A percentile compares a stretch with the other conserved stretches of the same genome.
Conservation (phyloP, 1,140 invertebrate species). For the Drosophila ficusphila region DNA sequence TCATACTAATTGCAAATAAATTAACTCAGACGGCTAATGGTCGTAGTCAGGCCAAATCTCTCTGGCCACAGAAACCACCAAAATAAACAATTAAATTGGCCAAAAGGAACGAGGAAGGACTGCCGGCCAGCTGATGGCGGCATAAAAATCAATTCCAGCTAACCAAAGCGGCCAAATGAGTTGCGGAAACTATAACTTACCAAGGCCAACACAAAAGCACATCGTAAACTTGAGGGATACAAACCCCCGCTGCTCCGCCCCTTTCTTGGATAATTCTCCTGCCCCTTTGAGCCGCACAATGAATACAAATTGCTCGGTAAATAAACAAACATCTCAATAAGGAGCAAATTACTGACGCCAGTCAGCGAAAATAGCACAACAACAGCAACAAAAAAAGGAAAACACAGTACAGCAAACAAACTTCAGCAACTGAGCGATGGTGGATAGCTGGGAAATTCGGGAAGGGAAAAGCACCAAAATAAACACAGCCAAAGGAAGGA, state of each 20-base stretch:
- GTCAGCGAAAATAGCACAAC: conserved; percentile 65
- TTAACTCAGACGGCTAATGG: conserved; percentile 60
- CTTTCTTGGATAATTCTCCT: not conserved
- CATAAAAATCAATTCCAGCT: conserved; percentile 76
- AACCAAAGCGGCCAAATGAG: conserved; percentile 76
- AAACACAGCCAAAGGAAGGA: conserved; percentile 62
- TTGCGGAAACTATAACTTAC: conserved; percentile 83
- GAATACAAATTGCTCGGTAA: conserved; percentile 82
- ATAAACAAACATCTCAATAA: conserved; percentile 83
- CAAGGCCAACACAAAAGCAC: conserved; percentile 41
- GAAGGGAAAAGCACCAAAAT: conserved; percentile 48
- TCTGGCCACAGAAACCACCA: conserved; percentile 30
- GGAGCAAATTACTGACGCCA: conserved; percentile 82
- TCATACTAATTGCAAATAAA: conserved; percentile 79
- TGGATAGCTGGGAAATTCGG: conserved; percentile 1
- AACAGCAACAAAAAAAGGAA: conserved; percentile 10
- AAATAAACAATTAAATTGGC: conserved; percentile 75
- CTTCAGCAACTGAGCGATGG: conserved; percentile 16
- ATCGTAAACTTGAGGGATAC: conserved; percentile 54
- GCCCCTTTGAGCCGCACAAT: conserved; percentile 61
- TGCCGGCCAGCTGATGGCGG: conserved; percentile 44
- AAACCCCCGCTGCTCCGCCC: not conserved
- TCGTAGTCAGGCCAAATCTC: conserved; percentile 10
- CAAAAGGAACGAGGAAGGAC: conserved; percentile 16
- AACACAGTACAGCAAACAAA: conserved; percentile 40